Conservation (phyloP, 2,888 invertebrate genomes). For the Trachelus iudaicus region DNA sequence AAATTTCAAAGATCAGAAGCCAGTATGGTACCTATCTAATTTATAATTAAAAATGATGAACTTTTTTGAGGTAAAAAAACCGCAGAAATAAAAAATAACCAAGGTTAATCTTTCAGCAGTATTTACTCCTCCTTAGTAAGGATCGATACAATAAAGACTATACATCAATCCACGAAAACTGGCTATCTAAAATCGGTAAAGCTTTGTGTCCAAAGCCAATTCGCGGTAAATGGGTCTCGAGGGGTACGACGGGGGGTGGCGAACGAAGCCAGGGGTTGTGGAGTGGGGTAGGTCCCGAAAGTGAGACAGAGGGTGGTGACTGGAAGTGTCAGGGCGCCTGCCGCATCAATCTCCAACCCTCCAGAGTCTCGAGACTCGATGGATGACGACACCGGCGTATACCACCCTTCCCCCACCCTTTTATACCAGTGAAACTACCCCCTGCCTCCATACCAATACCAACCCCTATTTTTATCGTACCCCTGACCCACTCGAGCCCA, state of each 20-base stretch:
- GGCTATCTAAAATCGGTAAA: neutral
- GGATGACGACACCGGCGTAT: constrained; percentile 15
- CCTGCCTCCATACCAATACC: constrained; percentile 8
- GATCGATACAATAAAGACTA: neutral
- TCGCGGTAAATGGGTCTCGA: neutral
- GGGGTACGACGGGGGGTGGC: neutral
- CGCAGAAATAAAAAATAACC: too few species aligned
- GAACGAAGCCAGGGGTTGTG: neutral
- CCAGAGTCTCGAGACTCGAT: constrained; percentile 15
- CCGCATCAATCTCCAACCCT: constrained; percentile 31
- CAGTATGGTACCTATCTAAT: too few species aligned
- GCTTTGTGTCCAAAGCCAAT: neutral
- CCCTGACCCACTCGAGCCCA: neutral
- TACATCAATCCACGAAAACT: neutral
- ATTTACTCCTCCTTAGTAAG: neutral
- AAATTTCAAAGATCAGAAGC: too few species aligned
- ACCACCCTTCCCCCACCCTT: neutral
- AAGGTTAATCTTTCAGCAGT: too few species aligned
- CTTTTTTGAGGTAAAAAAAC: too few species aligned
- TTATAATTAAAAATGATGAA: too few species aligned
- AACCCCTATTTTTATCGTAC: constrained; percentile 13
- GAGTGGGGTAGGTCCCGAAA: neutral
- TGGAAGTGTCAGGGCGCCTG: constrained; percentile 17
- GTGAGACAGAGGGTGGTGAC: constrained; percentile 6
- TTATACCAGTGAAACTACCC: too few species aligned